These are phyloP conservation scores for Pararge aegeria DNA, from an alignment of 1,140 invertebrate genomes.

Conservation along the genomic window DNA sequence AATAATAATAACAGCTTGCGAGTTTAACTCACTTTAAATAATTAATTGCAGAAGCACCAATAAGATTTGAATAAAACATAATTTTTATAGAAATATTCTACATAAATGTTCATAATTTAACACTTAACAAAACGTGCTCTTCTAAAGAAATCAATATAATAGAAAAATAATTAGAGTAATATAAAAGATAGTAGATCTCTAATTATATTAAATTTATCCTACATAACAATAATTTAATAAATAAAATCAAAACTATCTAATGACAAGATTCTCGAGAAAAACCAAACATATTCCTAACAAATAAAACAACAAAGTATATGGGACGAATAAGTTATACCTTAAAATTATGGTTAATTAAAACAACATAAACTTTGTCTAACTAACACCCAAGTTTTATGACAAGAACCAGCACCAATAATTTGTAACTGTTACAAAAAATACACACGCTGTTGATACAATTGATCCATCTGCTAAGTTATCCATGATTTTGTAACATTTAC, in stretches of 20 bases:
- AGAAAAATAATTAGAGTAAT: not conserved
- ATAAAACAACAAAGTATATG: not conserved
- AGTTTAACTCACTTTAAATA: not conserved
- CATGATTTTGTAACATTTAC: no score
- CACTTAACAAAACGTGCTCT: not conserved
- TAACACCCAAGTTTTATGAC: not conserved
- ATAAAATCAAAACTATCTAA: not conserved
- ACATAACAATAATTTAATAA: not conserved
- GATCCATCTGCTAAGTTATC: no score
- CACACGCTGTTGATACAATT: no score
- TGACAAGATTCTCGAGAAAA: not conserved
- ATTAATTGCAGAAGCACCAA: not conserved
- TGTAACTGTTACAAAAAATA: not conserved
- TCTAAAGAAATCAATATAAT: not conserved
- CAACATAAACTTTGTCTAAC: not conserved
- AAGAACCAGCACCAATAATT: not conserved
- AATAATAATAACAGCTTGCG: not conserved
- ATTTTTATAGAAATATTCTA: not conserved
- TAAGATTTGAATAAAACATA: not conserved
- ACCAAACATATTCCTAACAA: not conserved
- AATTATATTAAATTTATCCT: not conserved
- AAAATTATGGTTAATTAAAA: not conserved
- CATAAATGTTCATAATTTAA: not conserved
- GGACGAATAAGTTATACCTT: not conserved
- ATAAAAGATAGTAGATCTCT: not conserved